These are phyloP conservation scores for Macrosoma leucophasiata DNA, from an alignment of 2,888 invertebrate genomes.

Conservation along the genomic window DNA sequence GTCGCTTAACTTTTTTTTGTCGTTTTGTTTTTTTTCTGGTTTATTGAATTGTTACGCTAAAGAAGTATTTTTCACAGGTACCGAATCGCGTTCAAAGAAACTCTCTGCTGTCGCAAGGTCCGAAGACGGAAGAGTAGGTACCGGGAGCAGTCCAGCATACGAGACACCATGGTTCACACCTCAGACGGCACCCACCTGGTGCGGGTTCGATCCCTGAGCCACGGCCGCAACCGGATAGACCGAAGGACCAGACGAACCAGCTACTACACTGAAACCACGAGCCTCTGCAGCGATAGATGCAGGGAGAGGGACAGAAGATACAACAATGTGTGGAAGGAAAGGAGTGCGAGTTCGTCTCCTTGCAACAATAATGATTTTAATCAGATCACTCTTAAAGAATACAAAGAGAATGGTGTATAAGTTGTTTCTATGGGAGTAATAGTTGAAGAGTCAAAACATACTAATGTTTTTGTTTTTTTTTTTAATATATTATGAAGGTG, in stretches of 20 bases:
- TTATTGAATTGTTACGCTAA: too few species aligned
- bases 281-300: slow-evolving; percentile 43
- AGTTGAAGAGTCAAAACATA: too few species aligned
- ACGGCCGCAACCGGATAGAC: slow-evolving; percentile 34
- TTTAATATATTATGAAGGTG: too few species aligned
- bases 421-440: too few species aligned
- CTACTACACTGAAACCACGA: slow-evolving; percentile 44
- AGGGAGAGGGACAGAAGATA: slow-evolving; percentile 30
- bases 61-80: slow-evolving; percentile 74
- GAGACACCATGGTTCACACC: slow-evolving; percentile 73
- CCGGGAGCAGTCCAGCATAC: slow-evolving; percentile 77
- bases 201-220: slow-evolving; percentile 49
- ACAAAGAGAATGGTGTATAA: too few species aligned
- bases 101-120: slow-evolving; percentile 78
- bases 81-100: slow-evolving; percentile 84
- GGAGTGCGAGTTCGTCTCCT: slow-evolving; percentile 29
- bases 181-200: slow-evolving; percentile 62
- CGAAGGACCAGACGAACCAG: slow-evolving; percentile 34
- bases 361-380: slow-evolving; percentile 43
- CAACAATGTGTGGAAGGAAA: slow-evolving; percentile 20
- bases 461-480: too few species aligned
- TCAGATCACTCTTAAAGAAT: too few species aligned
- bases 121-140: slow-evolving; percentile 63
- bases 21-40: too few species aligned
- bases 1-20: too few species aligned